Percentiles rank a stretch among this genome's conserved stretches.
Evolutionary conservation across 2,113 vertebrate species (phyloP).

Genomic region (Gobio gobio): DNA sequence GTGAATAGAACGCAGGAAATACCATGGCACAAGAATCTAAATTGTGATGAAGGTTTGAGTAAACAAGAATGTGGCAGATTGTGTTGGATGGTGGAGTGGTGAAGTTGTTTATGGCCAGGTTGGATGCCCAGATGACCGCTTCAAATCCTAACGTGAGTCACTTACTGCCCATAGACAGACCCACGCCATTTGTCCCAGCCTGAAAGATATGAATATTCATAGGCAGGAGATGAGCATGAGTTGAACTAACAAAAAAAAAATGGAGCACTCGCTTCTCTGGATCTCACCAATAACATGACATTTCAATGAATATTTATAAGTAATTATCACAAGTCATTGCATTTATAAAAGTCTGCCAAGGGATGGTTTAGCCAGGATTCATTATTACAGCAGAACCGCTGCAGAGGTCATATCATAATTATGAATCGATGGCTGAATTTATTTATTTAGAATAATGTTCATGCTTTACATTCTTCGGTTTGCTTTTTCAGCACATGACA

Average conservation of each 20-base stretch:
- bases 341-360: conserved; percentile 32
- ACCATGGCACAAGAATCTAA: not conserved
- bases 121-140: conserved; percentile 54
- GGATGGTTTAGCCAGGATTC: not conserved
- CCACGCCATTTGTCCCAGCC: conserved; percentile 51
- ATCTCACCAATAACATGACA: conserved; percentile 14
- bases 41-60: not conserved
- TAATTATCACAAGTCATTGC: conserved; percentile 44
- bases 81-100: conserved; percentile 32
- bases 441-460: conserved; percentile 23
- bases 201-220: conserved; percentile 67
- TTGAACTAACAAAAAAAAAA: conserved; percentile 48
- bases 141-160: conserved; percentile 48
- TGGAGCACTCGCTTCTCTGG: conserved; percentile 48
- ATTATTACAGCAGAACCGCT: conserved; percentile 17
- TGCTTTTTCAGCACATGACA: conserved; percentile 29
- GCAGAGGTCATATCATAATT: conserved; percentile 48
- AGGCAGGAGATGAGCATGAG: conserved; percentile 40
- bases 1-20: not conserved
- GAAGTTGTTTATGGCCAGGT: not conserved
- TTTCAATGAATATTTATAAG: conserved; percentile 40
- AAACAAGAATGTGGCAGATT: conserved; percentile 48
- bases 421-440: conserved; percentile 24
- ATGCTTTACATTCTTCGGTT: conserved; percentile 10
- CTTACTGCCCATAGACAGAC: conserved; percentile 53